A percentile compares a stretch with the other conserved stretches of the same genome.
Evolutionary conservation across 1,140 invertebrate genomes (phyloP).

Genomic region (Trachymyrmex septentrionalis): DNA sequence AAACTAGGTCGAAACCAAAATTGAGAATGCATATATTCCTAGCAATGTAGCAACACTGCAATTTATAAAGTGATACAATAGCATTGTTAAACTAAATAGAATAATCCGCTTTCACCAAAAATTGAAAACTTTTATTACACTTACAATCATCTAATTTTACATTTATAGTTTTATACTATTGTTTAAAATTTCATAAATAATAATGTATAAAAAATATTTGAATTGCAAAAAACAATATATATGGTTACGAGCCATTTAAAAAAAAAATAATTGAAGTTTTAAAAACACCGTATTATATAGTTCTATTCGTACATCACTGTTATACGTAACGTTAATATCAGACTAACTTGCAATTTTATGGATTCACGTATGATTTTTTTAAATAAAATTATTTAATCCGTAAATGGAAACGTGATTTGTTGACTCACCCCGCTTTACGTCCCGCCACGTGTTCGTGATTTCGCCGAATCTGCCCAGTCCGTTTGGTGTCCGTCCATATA

Average conservation of each 20-base stretch:
- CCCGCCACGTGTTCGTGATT: constrained; percentile 84
- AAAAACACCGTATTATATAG: not conserved
- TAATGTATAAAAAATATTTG: not conserved
- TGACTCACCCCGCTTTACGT: constrained; percentile 84
- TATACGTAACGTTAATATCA: not conserved
- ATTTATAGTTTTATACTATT: constrained; percentile 8
- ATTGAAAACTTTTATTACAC: not conserved
- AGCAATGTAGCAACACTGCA: not conserved
- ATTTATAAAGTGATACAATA: constrained; percentile 34
- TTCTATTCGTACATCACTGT: not conserved
- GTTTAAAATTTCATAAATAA: not conserved
- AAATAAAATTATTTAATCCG: constrained; percentile 29
- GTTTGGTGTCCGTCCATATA: constrained; percentile 74
- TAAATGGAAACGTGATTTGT: constrained; percentile 16
- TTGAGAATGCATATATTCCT: not conserved
- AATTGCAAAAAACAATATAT: not conserved
- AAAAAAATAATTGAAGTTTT: not conserved
- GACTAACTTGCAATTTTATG: not conserved
- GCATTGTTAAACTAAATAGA: constrained; percentile 13
- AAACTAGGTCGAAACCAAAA: constrained; percentile 16
- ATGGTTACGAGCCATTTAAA: not conserved
- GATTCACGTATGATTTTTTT: not conserved
- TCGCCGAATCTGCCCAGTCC: constrained; percentile 78
- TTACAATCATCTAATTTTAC: not conserved
- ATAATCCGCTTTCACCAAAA: not conserved